These are phyloP conservation scores for Sweltsa coloradensis DNA, from an alignment of 1,140 invertebrate genomes.

Conservation along the genomic window DNA sequence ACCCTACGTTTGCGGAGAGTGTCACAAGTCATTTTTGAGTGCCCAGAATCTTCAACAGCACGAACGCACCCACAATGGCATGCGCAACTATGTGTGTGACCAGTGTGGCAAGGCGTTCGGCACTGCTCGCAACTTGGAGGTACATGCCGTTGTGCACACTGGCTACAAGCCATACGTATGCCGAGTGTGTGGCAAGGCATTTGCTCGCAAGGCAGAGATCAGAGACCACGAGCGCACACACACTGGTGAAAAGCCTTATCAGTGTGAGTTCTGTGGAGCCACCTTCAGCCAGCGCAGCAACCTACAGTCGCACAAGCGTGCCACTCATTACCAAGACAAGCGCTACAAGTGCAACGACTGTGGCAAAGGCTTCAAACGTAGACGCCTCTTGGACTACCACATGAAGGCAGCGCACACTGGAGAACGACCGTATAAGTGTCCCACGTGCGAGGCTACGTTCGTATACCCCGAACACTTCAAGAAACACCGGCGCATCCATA, in stretches of 20 bases:
- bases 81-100: conserved; percentile 58
- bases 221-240: conserved; percentile 69
- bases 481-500: conserved; percentile 68
- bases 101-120: conserved; percentile 59
- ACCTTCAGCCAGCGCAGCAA: conserved; percentile 66
- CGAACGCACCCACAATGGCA: conserved; percentile 51
- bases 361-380: conserved; percentile 59
- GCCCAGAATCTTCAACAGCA: conserved; percentile 62
- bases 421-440: conserved; percentile 61
- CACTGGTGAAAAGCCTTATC: conserved; percentile 74
- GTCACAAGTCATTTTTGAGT: conserved; percentile 60
- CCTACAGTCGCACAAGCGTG: conserved; percentile 63
- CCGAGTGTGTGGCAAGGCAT: conserved; percentile 54
- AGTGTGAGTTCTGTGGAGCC: conserved; percentile 66
- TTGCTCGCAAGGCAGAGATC: conserved; percentile 61
- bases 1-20: conserved; percentile 50
- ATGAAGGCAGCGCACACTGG: conserved; percentile 68
- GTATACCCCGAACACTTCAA: conserved; percentile 75
- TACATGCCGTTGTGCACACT: conserved; percentile 57
- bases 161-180: conserved; percentile 59
- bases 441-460: conserved; percentile 59
- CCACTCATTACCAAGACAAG: conserved; percentile 67
- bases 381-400: conserved; percentile 64
- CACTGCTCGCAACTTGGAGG: conserved; percentile 59
- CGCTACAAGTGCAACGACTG: conserved; percentile 54